Percentiles rank a stretch among this genome's conserved stretches.
Evolutionary conservation across 2,797 vertebrate genomes (phyloP).

Genomic region (Novumbra hubbsi): DNA sequence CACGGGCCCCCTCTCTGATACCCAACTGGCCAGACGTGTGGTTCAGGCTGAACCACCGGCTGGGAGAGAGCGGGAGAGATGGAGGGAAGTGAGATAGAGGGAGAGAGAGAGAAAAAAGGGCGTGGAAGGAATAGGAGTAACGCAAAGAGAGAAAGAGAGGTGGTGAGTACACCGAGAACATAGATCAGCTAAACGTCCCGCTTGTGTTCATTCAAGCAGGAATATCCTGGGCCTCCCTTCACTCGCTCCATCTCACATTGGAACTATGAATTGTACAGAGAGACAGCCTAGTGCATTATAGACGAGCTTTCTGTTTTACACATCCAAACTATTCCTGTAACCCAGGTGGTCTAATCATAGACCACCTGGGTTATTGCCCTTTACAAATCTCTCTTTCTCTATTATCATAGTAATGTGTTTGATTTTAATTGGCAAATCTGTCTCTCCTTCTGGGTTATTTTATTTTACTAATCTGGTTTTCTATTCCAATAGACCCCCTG

Average conservation of each 20-base stretch:
- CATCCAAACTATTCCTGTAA: background rate
- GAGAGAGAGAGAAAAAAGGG: background rate
- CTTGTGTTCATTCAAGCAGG: background rate
- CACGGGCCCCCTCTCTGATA: slow-evolving; percentile 76
- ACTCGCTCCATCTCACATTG: background rate
- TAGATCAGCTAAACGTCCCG: background rate
- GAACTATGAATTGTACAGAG: background rate
- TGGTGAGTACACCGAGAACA: background rate
- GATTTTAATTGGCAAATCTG: background rate
- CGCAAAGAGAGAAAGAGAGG: background rate
- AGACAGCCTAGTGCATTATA: slow-evolving; percentile 3
- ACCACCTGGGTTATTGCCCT: background rate
- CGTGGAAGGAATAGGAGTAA: background rate
- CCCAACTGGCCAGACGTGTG: slow-evolving; percentile 82
- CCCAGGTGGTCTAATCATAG: too few relatives aligned
- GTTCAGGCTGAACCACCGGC: slow-evolving; percentile 83
- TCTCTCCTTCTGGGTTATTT: too few relatives aligned
- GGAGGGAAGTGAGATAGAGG: too few relatives aligned
- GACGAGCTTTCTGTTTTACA: background rate
- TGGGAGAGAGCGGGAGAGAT: background rate
- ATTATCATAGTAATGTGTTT: background rate
- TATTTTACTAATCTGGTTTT: background rate
- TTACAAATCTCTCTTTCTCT: background rate
- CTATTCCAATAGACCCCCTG: background rate
- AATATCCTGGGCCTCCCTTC: background rate